Base-by-base conservation (phyloP, 2,113 vertebrate species). In the Mastomys coucha region DNA sequence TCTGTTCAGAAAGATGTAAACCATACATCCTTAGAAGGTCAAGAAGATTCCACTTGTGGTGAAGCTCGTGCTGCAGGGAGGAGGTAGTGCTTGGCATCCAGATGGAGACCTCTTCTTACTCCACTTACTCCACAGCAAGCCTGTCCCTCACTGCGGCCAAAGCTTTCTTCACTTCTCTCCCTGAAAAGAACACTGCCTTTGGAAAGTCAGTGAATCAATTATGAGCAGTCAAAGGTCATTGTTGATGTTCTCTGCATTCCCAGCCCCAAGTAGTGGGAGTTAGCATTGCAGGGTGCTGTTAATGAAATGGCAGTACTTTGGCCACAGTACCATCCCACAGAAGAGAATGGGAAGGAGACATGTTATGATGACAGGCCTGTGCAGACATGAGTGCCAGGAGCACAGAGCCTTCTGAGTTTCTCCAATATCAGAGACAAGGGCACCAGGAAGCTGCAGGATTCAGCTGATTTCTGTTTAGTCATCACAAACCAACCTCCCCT, bases 401-500 rank as follows among this genome's bases (percentile, higher is more conserved):
- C 7, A 72, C 53, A 9, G 9, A 87, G 10, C 42, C 73, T 91
- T 90, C 70, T 20, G 1, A 75, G 70, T 33, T 4, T 58, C 53
- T 1, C 0, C 3, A 0, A 4, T 13, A 36, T 7, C 60, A 24
- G 72, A 78, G 60, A 36, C 22, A 53, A 70, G 72, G 39, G 20
- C 0, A 0, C 49, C 69, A 42, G 49, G 31, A 60, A 58, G 28
- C 42, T 1, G 0, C 24, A 12, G 12, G 28, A 39, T 45, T 70
- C 77, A 20, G 39, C 11, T 58, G 51, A 49, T 31, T 39, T 42
- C 56, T 69, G 16, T 77, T 70, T 49, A 65, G 5, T 12, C 7
- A 0, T 14, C 26, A 31, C 45, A n/a, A n/a, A 51, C 58, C 36
- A 7, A 10, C 4, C 8, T 5, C 33, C 0, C 17, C 24, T 0